A percentile compares a stretch with the other conserved stretches of the same genome.
Evolutionary conservation across 2,797 vertebrate genomes (phyloP).

Genomic region (Hapalemur alaotrensis): DNA sequence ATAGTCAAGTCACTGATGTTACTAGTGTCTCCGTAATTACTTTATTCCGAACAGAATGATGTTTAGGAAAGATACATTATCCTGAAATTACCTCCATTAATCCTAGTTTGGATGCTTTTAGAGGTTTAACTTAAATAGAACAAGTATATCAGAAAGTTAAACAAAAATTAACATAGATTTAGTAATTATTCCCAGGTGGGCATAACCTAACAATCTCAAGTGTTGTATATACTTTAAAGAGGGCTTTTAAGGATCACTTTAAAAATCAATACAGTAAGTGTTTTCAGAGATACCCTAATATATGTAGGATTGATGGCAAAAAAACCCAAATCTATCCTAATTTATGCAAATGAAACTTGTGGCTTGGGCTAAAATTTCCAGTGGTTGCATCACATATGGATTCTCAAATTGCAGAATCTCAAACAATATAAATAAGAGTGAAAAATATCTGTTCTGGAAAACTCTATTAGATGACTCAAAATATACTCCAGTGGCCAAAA

Average conservation of each 20-base stretch:
- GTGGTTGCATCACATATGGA: background rate
- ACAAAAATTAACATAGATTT: background rate
- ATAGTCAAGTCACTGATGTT: background rate
- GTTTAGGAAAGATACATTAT: background rate
- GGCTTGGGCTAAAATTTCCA: slow-evolving; percentile 8
- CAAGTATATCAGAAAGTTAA: background rate
- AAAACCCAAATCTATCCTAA: background rate
- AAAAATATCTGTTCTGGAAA: background rate
- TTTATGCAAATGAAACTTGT: background rate
- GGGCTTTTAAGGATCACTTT: background rate
- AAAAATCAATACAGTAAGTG: slow-evolving; percentile 36
- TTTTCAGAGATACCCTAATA: background rate
- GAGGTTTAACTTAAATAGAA: slow-evolving; percentile 28
- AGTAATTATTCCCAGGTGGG: background rate
- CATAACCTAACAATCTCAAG: background rate
- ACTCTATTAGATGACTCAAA: background rate
- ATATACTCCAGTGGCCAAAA: background rate
- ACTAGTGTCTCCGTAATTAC: background rate
- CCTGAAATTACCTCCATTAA: background rate
- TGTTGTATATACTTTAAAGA: background rate
- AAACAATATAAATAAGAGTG: background rate
- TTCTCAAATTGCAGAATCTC: background rate
- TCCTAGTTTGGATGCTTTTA: background rate
- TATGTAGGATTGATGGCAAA: background rate
- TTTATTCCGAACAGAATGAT: background rate